Conservation (phyloP, 1,140 invertebrate species). For the Drosophila nasuta region DNA sequence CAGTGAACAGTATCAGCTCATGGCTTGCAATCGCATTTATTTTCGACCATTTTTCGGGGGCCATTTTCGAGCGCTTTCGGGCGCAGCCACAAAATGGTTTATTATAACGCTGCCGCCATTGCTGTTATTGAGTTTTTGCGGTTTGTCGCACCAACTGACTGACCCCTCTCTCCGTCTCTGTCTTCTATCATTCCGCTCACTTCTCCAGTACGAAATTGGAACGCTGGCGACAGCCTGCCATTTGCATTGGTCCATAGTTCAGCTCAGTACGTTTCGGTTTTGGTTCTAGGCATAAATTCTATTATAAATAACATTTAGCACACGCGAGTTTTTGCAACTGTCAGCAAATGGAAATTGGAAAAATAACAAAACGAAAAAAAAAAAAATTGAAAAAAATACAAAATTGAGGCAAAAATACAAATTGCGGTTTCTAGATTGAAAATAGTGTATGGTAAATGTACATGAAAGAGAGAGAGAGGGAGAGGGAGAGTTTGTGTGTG, state of each 20-base stretch:
- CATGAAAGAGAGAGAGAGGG: not conserved
- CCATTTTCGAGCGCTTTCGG: conserved; percentile 26
- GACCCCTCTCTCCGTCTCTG: not conserved
- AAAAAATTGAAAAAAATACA: not conserved
- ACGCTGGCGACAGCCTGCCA: conserved; percentile 69
- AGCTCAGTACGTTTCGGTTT: not conserved
- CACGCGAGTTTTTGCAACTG: conserved; percentile 72
- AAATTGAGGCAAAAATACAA: conserved; percentile 52
- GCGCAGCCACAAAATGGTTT: conserved; percentile 69
- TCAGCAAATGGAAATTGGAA: conserved; percentile 78
- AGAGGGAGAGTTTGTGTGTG: conserved; percentile 25
- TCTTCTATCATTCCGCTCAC: not conserved
- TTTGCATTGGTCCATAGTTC: conserved; percentile 69
- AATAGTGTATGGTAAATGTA: conserved; percentile 23
- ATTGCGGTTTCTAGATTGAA: conserved; percentile 79
- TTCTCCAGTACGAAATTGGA: conserved; percentile 57
- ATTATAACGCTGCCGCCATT: conserved; percentile 62
- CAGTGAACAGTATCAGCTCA: not conserved
- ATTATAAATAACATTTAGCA: conserved; percentile 81
- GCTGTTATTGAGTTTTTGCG: conserved; percentile 75
- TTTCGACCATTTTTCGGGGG: conserved; percentile 30
- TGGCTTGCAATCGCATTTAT: conserved; percentile 23
- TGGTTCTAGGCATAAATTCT: conserved; percentile 77
- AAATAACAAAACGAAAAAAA: conserved; percentile 31
- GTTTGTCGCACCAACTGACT: conserved; percentile 36